Evolutionary conservation across 1,140 invertebrate genomes (phyloP), one percentile per base, ranked within the genome.

Genomic region (Lucilia cuprina): DNA sequence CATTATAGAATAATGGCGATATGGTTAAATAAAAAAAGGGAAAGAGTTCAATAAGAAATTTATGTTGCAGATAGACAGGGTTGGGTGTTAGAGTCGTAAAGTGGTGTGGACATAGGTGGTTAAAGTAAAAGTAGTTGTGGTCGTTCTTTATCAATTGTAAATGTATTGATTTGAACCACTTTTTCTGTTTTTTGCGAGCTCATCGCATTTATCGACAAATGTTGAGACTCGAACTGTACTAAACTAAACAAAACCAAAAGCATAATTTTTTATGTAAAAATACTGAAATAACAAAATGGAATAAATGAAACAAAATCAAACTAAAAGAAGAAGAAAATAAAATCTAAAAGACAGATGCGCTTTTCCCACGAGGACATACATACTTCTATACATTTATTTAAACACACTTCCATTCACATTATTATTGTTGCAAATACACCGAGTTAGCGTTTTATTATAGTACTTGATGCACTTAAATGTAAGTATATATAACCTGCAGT

Each of bases 351-450:
- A 80, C 77, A 80, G 77, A 80, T 80, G 77, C 41, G 19, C 41
- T 19, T 19, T 80, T 80, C 77, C 77, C 77, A 80, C 77, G 77
- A 80, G 41, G 41, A 50, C 77, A 80, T 21, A 30, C 35, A 80
- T n/a, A 50, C n/a, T 21, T 49, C 25, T 30, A 55, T 55, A 55
- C 50, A 55, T 41, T 10, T 5, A 41, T 41, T 8, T 10, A 41
- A 2, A 41, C 41, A 41, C 10, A 41, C 41, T 60, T 2, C 14
- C 55, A n/a, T 17, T 60, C 55, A 60, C 55, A 60, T 60, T n/a
- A 60, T 60, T n/a, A n/a, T 60, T 60, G 55, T 60, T 60, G 14
- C 55, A 60, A 60, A 60, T 60, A 60, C n/a, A n/a, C 55, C 0
- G 13, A 60, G 55, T 60, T 60, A 7, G 55, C 14, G 55, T 60